phyloP scores from a whole-genome alignment of 2,113 vertebrate genomes.

The Gymnarchus niloticus region DNA sequence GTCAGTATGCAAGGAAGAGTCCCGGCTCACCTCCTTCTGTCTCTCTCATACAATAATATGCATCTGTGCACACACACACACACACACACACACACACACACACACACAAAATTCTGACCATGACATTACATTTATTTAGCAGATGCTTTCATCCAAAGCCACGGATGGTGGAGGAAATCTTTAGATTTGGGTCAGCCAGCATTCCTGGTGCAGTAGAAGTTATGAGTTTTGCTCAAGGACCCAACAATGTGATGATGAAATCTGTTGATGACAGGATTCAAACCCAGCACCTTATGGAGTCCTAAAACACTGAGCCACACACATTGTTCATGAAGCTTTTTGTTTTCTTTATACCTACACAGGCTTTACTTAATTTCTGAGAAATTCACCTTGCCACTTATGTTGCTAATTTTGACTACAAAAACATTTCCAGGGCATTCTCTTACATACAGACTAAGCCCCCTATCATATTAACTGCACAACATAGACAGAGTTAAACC shows the following conservation, averaged over 20 bases:
- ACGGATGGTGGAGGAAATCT: background rate
- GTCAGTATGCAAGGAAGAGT: constrained; percentile 12
- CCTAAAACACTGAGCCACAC: background rate
- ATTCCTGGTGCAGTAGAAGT: background rate
- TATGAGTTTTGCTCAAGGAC: background rate
- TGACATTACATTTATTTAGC: background rate
- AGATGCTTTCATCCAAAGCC: background rate
- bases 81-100: background rate
- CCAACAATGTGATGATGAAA: background rate
- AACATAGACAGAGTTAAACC: background rate
- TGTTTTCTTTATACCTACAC: background rate
- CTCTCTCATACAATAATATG: constrained; percentile 20
- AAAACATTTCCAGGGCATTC: background rate
- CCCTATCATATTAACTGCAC: background rate
- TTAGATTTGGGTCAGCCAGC: background rate
- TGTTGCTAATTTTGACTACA: background rate
- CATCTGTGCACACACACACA: background rate
- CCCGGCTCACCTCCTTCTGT: background rate
- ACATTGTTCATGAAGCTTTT: background rate
- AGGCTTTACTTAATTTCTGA: background rate
- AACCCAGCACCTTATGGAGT: background rate
- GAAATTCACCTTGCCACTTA: background rate
- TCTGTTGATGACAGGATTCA: background rate
- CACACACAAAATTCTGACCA: background rate
- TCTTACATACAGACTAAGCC: background rate